These are phyloP conservation scores for Osmerus mordax DNA, from an alignment of 2,113 vertebrate genomes.

Conservation along the genomic window DNA sequence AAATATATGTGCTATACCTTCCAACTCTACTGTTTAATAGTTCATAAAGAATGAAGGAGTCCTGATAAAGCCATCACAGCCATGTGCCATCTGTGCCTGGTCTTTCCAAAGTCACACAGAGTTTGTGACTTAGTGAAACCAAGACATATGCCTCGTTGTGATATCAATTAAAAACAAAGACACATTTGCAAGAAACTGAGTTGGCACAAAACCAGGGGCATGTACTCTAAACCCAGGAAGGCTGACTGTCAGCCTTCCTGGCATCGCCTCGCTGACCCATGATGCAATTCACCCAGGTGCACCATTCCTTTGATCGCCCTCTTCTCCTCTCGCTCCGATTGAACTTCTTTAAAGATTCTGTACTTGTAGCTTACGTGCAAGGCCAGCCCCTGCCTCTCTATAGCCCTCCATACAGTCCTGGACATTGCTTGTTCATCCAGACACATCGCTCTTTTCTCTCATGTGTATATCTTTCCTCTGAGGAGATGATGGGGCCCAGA, in stretches of 20 bases:
- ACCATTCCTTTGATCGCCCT: not conserved
- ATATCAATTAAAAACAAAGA: too few relatives aligned
- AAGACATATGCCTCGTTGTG: not conserved
- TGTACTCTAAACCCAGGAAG: not conserved
- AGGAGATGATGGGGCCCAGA: constrained; percentile 5
- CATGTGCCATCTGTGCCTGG: too few relatives aligned
- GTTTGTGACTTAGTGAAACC: not conserved
- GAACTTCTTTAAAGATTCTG: constrained; percentile 12
- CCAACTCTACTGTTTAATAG: constrained; percentile 8
- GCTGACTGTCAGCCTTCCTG: not conserved
- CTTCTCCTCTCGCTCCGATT: not conserved
- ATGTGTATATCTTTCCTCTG: constrained; percentile 24
- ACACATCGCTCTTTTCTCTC: constrained; percentile 27
- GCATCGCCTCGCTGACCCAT: constrained; percentile 20
- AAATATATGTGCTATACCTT: constrained; percentile 1
- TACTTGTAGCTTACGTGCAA: constrained; percentile 2
- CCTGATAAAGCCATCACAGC: not conserved
- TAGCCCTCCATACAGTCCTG: constrained; percentile 16
- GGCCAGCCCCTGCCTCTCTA: constrained; percentile 6
- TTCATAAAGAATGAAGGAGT: not conserved
- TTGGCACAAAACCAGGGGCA: too few relatives aligned
- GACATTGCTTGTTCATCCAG: constrained; percentile 38
- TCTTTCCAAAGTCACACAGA: too few relatives aligned
- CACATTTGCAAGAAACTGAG: too few relatives aligned
- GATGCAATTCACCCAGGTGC: constrained; percentile 7